Conservation (phyloP, 2,888 invertebrate genomes). For the Cybosia mesomella region DNA sequence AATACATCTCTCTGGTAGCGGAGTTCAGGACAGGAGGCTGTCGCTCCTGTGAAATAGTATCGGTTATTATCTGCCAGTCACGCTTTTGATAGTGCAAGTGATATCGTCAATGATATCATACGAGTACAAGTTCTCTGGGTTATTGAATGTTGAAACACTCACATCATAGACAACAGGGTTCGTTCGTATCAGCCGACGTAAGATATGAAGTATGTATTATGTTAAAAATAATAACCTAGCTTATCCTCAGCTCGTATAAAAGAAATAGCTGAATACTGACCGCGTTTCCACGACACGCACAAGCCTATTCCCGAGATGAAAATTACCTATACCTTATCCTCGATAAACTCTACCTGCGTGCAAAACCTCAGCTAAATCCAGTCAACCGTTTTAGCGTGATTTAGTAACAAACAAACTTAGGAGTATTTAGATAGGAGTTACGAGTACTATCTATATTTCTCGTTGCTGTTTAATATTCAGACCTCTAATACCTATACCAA, state of each 20-base stretch:
- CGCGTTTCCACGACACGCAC: too few relatives aligned
- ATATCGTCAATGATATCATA: background rate
- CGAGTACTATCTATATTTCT: background rate
- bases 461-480: conserved; percentile 6
- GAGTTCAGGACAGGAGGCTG: background rate
- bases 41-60: background rate
- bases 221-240: background rate
- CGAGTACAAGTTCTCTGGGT: background rate
- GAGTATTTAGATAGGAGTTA: background rate
- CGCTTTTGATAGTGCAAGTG: background rate
- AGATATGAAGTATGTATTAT: too few relatives aligned
- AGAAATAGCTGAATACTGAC: too few relatives aligned
- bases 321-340: too few relatives aligned
- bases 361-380: background rate
- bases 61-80: background rate
- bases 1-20: background rate
- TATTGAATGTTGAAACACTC: background rate
- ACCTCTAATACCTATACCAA: conserved; percentile 3
- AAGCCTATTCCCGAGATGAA: too few relatives aligned
- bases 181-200: background rate
- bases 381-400: background rate
- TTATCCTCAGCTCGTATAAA: too few relatives aligned
- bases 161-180: background rate
- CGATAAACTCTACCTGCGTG: background rate
- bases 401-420: background rate